Evolutionary conservation across 2,888 invertebrate species (phyloP).

Genomic region (Cheilosia pagana): DNA sequence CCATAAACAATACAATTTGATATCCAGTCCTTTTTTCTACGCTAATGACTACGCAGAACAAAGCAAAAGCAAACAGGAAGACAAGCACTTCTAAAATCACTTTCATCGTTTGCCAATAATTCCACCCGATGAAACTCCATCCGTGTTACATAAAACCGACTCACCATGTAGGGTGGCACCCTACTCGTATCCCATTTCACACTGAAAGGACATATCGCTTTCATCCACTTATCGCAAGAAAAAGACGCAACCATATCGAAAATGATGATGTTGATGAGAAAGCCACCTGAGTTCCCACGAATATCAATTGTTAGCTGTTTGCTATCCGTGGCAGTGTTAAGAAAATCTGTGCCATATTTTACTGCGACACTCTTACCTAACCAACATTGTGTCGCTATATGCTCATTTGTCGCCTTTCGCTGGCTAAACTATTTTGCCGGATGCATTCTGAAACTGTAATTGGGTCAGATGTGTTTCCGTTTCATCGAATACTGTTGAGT

Average conservation of each 20-base stretch:
- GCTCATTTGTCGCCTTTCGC: too few species aligned
- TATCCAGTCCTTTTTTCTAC: too few species aligned
- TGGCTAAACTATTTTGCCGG: not conserved
- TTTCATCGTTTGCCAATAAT: conserved; percentile 35
- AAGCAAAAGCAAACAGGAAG: too few species aligned
- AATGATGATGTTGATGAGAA: not conserved
- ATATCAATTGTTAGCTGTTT: not conserved
- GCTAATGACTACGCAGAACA: too few species aligned
- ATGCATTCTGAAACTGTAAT: not conserved
- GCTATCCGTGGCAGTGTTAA: too few species aligned
- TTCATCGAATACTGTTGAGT: not conserved
- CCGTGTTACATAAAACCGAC: too few species aligned
- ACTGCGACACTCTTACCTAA: too few species aligned
- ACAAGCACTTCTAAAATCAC: conserved; percentile 18
- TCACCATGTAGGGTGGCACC: not conserved
- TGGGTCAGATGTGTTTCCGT: not conserved
- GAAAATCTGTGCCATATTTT: too few species aligned
- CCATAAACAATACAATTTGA: too few species aligned
- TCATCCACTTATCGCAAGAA: too few species aligned
- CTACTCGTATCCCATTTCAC: not conserved
- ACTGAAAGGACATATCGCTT: not conserved
- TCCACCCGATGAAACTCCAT: conserved; percentile 5
- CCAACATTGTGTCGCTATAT: too few species aligned
- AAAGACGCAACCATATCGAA: not conserved
- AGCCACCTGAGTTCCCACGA: not conserved